Conservation (phyloP, 2,113 vertebrate species). For the Hippotragus niger region DNA sequence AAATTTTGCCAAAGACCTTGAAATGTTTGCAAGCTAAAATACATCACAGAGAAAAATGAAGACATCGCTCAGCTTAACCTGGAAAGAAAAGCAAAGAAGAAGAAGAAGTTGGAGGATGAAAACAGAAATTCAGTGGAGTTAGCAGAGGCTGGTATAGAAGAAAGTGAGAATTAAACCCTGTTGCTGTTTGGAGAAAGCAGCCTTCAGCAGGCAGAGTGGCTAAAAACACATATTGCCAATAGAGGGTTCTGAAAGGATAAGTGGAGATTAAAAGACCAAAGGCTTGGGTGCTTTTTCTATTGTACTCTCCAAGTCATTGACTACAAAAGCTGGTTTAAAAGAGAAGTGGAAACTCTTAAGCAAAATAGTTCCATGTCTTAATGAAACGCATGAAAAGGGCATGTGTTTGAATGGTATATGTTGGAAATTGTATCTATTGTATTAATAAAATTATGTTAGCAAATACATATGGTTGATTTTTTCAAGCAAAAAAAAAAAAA, state of each 20-base stretch:
- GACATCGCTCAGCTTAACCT: conserved; percentile 61
- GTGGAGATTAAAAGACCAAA: not conserved
- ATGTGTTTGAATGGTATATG: not conserved
- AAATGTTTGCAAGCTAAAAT: no score
- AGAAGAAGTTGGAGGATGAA: conserved; percentile 50
- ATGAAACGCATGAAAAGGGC: not conserved
- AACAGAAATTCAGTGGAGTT: not conserved
- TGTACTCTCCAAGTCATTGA: not conserved
- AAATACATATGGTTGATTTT: not conserved
- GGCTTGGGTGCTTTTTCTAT: not conserved
- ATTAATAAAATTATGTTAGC: not conserved
- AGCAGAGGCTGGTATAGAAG: not conserved
- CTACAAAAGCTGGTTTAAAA: not conserved
- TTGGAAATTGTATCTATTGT: not conserved
- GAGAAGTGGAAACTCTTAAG: not conserved
- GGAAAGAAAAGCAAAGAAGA: conserved; percentile 71
- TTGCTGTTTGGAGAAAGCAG: not conserved
- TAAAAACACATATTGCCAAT: accelerated
- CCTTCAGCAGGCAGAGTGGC: not conserved
- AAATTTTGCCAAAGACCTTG: no score
- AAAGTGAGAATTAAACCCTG: not conserved
- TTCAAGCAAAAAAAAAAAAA: not conserved
- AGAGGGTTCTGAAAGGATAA: not conserved
- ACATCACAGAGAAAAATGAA: conserved; percentile 70
- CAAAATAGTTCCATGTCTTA: not conserved